Evolutionary conservation across 2,113 vertebrate species (phyloP).

Genomic region (Hemiscyllium ocellatum): DNA sequence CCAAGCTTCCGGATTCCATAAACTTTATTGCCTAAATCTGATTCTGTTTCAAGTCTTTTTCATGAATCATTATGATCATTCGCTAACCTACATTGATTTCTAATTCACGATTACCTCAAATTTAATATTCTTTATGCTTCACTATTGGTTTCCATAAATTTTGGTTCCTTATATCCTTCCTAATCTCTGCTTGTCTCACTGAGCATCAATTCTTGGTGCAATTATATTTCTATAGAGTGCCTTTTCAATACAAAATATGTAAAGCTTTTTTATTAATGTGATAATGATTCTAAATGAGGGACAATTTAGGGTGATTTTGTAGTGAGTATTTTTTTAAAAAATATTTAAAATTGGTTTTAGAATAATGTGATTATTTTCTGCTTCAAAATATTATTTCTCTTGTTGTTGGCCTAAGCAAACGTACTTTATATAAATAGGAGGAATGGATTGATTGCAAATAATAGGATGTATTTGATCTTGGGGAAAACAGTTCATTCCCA

Average conservation of each 20-base stretch:
- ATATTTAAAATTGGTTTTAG: neutral
- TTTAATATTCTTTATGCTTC: neutral
- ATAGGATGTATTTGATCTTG: neutral
- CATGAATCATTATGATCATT: neutral
- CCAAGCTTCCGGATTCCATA: neutral
- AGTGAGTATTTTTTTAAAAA: neutral
- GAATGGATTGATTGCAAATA: neutral
- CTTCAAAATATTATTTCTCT: neutral
- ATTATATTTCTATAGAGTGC: neutral
- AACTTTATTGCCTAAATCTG: neutral
- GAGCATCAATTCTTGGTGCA: neutral
- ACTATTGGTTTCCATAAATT: neutral
- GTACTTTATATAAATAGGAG: neutral
- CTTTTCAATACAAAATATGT: neutral
- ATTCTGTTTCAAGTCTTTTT: neutral
- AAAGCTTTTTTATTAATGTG: neutral
- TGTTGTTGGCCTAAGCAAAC: neutral
- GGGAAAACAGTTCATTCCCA: too few relatives aligned
- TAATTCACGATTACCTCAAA: neutral
- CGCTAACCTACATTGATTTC: neutral
- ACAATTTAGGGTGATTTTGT: neutral
- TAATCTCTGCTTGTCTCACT: neutral
- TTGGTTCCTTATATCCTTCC: neutral
- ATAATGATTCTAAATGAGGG: neutral
- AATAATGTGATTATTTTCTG: neutral